Evolutionary conservation across 2,797 vertebrate species (phyloP), one percentile per base, ranked within the genome.

Genomic region (Semaprochilodus insignis): DNA sequence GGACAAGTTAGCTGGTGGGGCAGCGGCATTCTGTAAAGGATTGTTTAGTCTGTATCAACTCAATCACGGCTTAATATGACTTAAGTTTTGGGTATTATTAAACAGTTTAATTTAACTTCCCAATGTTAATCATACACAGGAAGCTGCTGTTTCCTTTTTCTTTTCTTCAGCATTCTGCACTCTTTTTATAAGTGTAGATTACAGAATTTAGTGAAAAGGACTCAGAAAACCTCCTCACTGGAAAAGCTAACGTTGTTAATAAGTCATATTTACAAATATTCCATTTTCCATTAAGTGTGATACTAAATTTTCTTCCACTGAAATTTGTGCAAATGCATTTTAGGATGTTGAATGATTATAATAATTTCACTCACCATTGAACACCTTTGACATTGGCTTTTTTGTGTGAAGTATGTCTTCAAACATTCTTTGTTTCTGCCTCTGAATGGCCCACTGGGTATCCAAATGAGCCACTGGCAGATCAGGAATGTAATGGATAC

Each of bases 401-500:
- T 55, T 44, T n/a, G 27, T 36, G 3, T 1, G 7, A 44, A 44
- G 66, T 70, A 15, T 70, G 13, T n/a, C 19, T 70, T n/a, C 0
- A 77, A 6, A 59, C 31, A 27, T 59, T 66, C 21, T n/a, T 51
- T 74, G 27, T 62, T 36, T 74, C 59, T 6, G 31, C 17, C 23
- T 16, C 23, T 40, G 16, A 71, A 27, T 48, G 54, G 48, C 11
- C 57, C 14, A 63, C n/a, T 40, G 25, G 21, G 59, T 19, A 10
- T 83, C 48, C 63, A n/a, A 31, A 77, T 19, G 34, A 60, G 74
- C 6, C 65, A 59, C 77, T 65, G 36, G 52, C 21, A 63, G 71
- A 34, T n/a, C 17, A 10, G 66, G 55, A 21, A 54, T 74, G 74
- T 74, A 74, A 63, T 54, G 4, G 82, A 86, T 74, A 69, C 69